These are phyloP conservation scores for Macquaria ambigua DNA, from an alignment of 2,113 vertebrate genomes.

Conservation along the genomic window DNA sequence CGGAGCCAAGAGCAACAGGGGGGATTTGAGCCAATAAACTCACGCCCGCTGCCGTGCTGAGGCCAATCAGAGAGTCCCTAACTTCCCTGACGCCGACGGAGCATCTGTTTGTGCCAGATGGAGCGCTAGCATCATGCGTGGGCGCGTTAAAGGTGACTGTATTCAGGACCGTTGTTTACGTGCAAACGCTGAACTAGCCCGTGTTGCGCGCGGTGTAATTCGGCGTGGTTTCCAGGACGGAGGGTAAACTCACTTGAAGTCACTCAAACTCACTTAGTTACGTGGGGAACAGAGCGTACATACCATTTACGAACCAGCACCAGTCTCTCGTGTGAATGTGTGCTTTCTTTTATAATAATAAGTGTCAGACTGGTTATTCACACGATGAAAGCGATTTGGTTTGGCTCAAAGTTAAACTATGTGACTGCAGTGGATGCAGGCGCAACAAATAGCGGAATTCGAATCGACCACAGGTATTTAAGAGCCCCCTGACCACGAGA, in stretches of 20 bases:
- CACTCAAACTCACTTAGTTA: neutral
- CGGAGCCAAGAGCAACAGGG: conserved; percentile 39
- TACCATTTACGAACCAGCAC: neutral
- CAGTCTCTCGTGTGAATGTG: neutral
- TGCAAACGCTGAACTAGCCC: neutral
- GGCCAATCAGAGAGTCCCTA: conserved; percentile 55
- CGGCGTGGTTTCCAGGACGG: conserved; percentile 6
- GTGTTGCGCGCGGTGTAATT: neutral
- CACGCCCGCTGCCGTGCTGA: neutral
- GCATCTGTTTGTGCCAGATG: conserved; percentile 69
- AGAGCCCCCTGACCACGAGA: neutral
- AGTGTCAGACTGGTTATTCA: neutral
- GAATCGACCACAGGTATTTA: neutral
- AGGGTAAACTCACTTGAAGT: neutral
- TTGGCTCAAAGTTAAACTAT: neutral
- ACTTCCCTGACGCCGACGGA: conserved; percentile 14
- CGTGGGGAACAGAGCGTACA: too few species aligned
- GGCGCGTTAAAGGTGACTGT: neutral
- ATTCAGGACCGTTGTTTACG: conserved; percentile 41
- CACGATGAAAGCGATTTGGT: neutral
- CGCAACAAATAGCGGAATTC: conserved; percentile 9
- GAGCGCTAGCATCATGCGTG: conserved; percentile 36
- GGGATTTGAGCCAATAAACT: conserved; percentile 63
- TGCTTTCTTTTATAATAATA: neutral
- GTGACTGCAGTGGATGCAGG: neutral